phyloP scores from a whole-genome alignment of 2,888 invertebrate genomes.

The Aleiodes alternator region DNA sequence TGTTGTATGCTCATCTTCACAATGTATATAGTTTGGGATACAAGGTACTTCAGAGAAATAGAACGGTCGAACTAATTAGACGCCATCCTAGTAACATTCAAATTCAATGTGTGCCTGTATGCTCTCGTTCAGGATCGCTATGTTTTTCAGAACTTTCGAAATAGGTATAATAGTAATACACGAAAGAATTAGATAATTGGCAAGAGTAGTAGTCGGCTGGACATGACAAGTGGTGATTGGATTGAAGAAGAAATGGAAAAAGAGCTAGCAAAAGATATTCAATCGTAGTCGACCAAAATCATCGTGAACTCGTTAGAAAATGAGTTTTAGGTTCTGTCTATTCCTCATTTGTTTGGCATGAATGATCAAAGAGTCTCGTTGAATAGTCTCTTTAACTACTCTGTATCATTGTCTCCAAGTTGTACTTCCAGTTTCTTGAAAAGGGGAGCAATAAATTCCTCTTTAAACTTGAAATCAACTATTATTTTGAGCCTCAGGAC shows the following conservation, averaged over 20 bases:
- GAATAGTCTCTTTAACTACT: slow-evolving; percentile 23
- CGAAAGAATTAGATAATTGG: slow-evolving; percentile 18
- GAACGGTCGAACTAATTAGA: slow-evolving; percentile 30
- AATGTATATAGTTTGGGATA: slow-evolving; percentile 10
- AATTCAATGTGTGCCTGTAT: slow-evolving; percentile 20
- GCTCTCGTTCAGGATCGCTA: slow-evolving; percentile 5
- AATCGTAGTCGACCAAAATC: slow-evolving; percentile 14
- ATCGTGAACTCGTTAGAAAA: background rate
- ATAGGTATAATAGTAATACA: slow-evolving; percentile 11
- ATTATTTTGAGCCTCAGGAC: slow-evolving; percentile 14
- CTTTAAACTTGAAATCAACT: background rate
- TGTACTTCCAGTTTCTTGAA: background rate
- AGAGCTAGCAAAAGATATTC: slow-evolving; percentile 6
- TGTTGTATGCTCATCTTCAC: slow-evolving; percentile 16
- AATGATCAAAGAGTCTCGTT: slow-evolving; percentile 30
- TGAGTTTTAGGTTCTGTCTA: slow-evolving; percentile 15
- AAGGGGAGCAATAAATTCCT: background rate
- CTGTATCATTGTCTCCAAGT: slow-evolving; percentile 26
- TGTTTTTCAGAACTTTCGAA: slow-evolving; percentile 5
- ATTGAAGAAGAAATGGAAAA: background rate
- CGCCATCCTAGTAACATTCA: slow-evolving; percentile 7
- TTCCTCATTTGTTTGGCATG: slow-evolving; percentile 20
- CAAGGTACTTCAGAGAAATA: background rate
- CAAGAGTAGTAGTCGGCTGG: slow-evolving; percentile 13
- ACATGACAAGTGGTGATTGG: slow-evolving; percentile 27